phyloP scores from a whole-genome alignment of 2,888 invertebrate genomes.

The Tetanocera ferruginea region DNA sequence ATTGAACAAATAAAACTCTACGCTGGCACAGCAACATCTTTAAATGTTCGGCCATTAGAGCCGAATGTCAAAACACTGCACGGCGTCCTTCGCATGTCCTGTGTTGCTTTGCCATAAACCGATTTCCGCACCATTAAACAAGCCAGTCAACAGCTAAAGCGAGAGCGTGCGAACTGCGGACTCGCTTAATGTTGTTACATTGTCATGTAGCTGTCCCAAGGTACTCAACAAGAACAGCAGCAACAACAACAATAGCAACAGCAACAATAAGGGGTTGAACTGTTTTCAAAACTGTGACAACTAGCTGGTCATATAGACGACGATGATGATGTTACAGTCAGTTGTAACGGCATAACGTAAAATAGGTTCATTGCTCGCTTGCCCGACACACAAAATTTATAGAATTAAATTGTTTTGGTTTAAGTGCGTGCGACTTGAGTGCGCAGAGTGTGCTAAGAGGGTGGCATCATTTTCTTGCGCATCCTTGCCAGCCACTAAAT shows the following conservation, averaged over 20 bases:
- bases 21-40: not conserved
- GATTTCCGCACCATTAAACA: conserved; percentile 32
- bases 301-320: not conserved
- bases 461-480: not conserved
- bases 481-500: conserved; percentile 29
- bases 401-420: conserved; percentile 17
- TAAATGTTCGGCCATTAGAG: not conserved
- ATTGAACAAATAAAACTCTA: too few species aligned
- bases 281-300: conserved; percentile 10
- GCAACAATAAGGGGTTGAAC: conserved; percentile 5
- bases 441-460: not conserved
- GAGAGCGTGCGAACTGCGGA: conserved; percentile 22
- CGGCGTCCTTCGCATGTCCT: not conserved
- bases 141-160: not conserved
- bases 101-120: not conserved
- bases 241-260: not conserved
- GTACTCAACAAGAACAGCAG: not conserved
- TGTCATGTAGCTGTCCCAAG: not conserved
- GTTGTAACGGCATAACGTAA: not conserved
- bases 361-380: not conserved
- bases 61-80: conserved; percentile 22
- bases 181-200: not conserved
- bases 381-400: not conserved
- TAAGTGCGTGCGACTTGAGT: not conserved
- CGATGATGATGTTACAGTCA: not conserved